Base-by-base conservation (phyloP, 2,113 vertebrate genomes). In the Corythornis vintsioides region DNA sequence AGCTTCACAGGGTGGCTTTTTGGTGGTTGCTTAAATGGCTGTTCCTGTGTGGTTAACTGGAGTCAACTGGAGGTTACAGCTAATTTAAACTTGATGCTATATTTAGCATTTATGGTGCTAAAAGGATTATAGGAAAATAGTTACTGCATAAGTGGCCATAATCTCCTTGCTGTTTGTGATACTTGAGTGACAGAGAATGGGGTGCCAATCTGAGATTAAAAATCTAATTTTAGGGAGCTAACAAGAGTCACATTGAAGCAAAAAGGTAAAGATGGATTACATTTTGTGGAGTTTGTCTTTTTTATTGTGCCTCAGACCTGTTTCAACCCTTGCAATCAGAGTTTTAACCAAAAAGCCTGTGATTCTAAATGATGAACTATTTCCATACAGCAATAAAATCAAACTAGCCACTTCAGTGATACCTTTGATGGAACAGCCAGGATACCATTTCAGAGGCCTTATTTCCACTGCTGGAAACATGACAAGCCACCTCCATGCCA, bases 101-200 rank as follows among this genome's bases (percentile, higher is more conserved):
- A 89, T 93, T 92, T 94, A 94, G 78, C 78, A 80, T 89, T 96
- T 95, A 96, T 96, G 84, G 92, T 90, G 83, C 71, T 96, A 84
- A 93, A 96, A 93, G 91, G 89, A 94, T 96, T 95, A 82, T 95
- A 93, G 86, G 84, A 95, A 96, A 96, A 96, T 82, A 96, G 94
- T 94, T 95, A 70, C 92, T 87, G 26, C 81, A 86, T 92, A 94
- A 96, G 83, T 95, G 93, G 70, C 77, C 59, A 88, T 96, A 96
- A 96, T 96, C 95, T 95, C 94, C 83, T 96, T 86, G 66, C 95
- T 94, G 86, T 90, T 95, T 94, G 77, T 89, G 82, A 76, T 78
- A 84, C 90, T 84, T 95, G 92, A 92, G 86, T 77, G 93, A 70
- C 74, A 85, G 86, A 92, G 89, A 93, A 93, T 66, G 83, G 66